A percentile compares a stretch with the other conserved stretches of the same genome.
These are phyloP conservation scores for Boloria selene DNA, from an alignment of 2,888 invertebrate species.

Conservation along the genomic window DNA sequence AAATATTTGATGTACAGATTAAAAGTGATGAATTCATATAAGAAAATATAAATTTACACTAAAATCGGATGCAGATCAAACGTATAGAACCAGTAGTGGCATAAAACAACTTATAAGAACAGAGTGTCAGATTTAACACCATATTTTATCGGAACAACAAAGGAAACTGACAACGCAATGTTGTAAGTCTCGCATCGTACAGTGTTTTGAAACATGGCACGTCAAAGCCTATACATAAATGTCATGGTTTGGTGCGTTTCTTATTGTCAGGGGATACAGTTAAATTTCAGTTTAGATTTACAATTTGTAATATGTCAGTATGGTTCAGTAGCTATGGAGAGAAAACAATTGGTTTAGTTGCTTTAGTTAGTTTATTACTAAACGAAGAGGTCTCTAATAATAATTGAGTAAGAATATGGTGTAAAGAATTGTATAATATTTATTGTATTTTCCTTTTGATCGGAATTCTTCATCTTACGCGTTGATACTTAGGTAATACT, in stretches of 20 bases:
- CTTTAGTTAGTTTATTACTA: too few relatives aligned
- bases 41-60: background rate
- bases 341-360: slow-evolving; percentile 43
- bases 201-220: slow-evolving; percentile 43
- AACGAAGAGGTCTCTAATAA: too few relatives aligned
- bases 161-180: slow-evolving; percentile 39
- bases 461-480: too few relatives aligned
- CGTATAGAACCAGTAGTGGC: slow-evolving; percentile 6
- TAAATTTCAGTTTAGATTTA: slow-evolving; percentile 4
- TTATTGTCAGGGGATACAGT: slow-evolving; percentile 17
- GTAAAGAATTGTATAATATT: too few relatives aligned
- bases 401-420: too few relatives aligned
- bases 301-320: slow-evolving; percentile 15
- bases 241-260: slow-evolving; percentile 14
- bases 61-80: slow-evolving; percentile 7
- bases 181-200: slow-evolving; percentile 37
- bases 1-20: too few relatives aligned
- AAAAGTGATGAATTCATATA: too few relatives aligned
- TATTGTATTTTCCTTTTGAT: too few relatives aligned
- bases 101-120: slow-evolving; percentile 15
- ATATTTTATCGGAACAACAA: slow-evolving; percentile 26
- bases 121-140: slow-evolving; percentile 12
- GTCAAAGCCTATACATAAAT: slow-evolving; percentile 22
- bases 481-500: too few relatives aligned
- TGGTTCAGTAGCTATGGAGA: slow-evolving; percentile 41